Conservation (phyloP, 92 coral and sea anemone genomes). For the Phymanthus crucifer region DNA sequence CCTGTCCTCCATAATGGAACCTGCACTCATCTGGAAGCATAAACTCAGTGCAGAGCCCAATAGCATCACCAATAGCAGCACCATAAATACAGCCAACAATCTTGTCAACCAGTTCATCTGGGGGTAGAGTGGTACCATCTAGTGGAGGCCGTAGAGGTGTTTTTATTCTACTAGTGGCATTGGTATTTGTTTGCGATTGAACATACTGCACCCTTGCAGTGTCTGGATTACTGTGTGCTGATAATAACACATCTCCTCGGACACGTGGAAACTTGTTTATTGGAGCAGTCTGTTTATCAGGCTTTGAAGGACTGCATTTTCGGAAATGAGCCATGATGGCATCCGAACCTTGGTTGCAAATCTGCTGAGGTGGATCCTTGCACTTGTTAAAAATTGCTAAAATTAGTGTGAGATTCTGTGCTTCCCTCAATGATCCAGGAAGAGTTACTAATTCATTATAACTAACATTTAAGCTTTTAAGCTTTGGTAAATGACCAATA, state of each 20-base stretch:
- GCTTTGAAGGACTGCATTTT: constrained; percentile 58
- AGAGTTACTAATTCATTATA: constrained; percentile 79
- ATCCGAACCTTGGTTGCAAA: constrained; percentile 88
- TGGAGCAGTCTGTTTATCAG: constrained; percentile 29
- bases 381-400: constrained; percentile 86
- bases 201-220: constrained; percentile 94
- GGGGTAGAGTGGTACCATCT: constrained; percentile 79
- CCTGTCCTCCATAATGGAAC: constrained; percentile 76
- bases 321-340: constrained; percentile 62
- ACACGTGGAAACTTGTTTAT: constrained; percentile 87
- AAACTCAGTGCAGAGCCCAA: constrained; percentile 92
- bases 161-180: constrained; percentile 75
- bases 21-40: constrained; percentile 88
- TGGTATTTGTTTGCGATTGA: constrained; percentile 83
- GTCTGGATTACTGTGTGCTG: constrained; percentile 86
- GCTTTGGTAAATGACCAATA: constrained; percentile 72
- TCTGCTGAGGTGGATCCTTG: constrained; percentile 82
- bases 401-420: constrained; percentile 61
- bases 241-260: constrained; percentile 72
- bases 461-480: constrained; percentile 77
- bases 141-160: constrained; percentile 91
- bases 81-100: constrained; percentile 96
- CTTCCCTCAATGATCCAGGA: constrained; percentile 74
- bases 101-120: constrained; percentile 91
- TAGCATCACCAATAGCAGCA: constrained; percentile 92